Evolutionary conservation across 1,140 invertebrate genomes (phyloP).

Genomic region (Penaeus chinensis): DNA sequence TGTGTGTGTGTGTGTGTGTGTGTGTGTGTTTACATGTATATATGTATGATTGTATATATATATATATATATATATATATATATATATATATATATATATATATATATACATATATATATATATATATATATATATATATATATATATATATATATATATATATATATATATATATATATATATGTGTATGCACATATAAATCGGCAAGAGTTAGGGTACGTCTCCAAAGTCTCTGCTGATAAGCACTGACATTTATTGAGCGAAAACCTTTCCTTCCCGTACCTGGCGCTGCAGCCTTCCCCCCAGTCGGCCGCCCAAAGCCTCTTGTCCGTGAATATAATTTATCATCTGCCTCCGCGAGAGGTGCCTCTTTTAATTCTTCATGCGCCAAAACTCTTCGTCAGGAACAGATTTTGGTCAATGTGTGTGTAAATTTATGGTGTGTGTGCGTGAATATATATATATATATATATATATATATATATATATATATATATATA

Average conservation of each 20-base stretch:
- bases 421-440: background rate
- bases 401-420: no score
- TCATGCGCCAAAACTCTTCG: no score
- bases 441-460: background rate
- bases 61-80: background rate
- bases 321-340: no score
- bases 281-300: no score
- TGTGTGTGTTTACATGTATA: background rate
- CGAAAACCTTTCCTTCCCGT: no score
- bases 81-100: background rate
- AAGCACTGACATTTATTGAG: no score
- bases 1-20: background rate
- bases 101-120: background rate
- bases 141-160: conserved; percentile 17
- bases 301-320: no score
- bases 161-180: background rate
- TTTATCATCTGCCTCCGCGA: no score
- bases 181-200: no score
- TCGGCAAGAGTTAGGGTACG: no score
- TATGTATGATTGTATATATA: conserved; percentile 17
- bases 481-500: conserved; percentile 14
- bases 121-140: background rate
- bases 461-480: conserved; percentile 12
- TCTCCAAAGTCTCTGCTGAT: no score
- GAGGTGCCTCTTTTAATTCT: no score